Evolutionary conservation across 2,797 vertebrate genomes (phyloP).

Genomic region (Anguilla obscura): DNA sequence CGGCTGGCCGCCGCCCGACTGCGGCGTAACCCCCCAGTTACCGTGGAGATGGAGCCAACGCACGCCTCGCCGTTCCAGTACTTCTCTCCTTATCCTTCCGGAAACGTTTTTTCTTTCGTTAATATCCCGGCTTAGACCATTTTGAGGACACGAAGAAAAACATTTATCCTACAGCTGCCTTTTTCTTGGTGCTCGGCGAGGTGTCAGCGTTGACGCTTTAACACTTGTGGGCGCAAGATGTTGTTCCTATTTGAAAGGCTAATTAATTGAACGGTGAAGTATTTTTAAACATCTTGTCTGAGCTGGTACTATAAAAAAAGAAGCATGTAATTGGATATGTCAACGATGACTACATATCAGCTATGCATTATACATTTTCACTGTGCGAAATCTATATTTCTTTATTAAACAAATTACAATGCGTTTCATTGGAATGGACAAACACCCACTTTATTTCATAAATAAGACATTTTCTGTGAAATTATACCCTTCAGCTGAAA

Average conservation of each 20-base stretch:
- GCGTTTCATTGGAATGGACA: not conserved
- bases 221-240: not conserved
- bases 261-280: not conserved
- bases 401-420: not conserved
- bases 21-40: slow-evolving; percentile 22
- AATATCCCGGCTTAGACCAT: not conserved
- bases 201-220: not conserved
- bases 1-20: slow-evolving; percentile 25
- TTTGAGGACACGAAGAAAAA: not conserved
- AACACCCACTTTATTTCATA: not conserved
- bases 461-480: not conserved
- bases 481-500: not conserved
- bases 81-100: not conserved
- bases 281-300: not conserved
- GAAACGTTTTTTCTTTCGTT: not conserved
- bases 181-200: not conserved
- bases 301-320: not conserved
- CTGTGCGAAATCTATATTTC: not conserved
- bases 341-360: not conserved
- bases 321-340: not conserved
- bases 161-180: not conserved
- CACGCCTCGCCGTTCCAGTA: not conserved
- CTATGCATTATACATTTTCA: not conserved
- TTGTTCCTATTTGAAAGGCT: not conserved
- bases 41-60: not conserved